Evolutionary conservation across 2,797 vertebrate species (phyloP).

Genomic region (Coluber constrictor): DNA sequence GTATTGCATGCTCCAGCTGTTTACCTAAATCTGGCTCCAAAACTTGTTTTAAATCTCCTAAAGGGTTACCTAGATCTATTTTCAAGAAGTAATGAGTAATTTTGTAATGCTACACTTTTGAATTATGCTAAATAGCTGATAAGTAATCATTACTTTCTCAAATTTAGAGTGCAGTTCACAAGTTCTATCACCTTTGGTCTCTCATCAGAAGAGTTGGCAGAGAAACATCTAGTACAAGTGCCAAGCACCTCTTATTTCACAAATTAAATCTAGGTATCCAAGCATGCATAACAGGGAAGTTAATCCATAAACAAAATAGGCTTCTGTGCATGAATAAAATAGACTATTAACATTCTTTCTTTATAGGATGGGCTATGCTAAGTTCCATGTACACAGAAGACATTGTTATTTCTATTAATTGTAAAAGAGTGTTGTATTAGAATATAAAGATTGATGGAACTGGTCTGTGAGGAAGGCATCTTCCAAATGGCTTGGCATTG

Average conservation of each 20-base stretch:
- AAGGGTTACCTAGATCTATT: neutral
- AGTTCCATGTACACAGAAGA: neutral
- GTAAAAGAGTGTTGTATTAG: neutral
- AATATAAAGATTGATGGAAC: neutral
- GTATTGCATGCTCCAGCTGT: neutral
- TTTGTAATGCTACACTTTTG: neutral
- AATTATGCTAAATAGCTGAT: neutral
- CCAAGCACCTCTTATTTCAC: neutral
- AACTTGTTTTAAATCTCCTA: neutral
- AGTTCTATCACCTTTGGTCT: neutral
- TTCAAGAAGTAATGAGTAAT: neutral
- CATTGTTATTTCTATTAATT: neutral
- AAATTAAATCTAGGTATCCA: neutral
- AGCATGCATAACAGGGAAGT: neutral
- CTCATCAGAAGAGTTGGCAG: neutral
- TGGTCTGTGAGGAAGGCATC: neutral
- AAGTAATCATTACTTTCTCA: neutral
- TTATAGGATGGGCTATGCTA: neutral
- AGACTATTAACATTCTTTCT: neutral
- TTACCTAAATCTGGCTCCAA: neutral
- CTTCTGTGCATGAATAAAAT: neutral
- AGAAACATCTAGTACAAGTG: neutral
- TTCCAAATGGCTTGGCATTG: neutral
- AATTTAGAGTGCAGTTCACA: neutral
- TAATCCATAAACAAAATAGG: neutral